Conservation (phyloP, 2,888 invertebrate genomes). For the Odontothrips loti region DNA sequence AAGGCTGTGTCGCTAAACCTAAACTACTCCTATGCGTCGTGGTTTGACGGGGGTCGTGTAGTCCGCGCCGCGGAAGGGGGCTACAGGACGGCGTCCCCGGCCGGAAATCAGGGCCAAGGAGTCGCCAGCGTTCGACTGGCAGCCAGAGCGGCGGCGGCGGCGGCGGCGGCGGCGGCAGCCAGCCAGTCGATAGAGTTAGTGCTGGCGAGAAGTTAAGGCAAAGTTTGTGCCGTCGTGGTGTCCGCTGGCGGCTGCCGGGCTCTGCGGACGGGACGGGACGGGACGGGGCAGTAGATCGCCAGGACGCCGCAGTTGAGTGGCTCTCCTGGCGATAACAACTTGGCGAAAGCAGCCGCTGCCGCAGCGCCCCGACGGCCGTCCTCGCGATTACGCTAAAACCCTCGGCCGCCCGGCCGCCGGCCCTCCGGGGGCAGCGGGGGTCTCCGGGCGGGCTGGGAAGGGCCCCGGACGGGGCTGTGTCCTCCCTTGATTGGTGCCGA, state of each 20-base stretch:
- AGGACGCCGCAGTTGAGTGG: too few species aligned
- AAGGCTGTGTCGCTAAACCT: too few species aligned
- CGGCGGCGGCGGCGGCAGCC: neutral
- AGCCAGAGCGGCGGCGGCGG: neutral
- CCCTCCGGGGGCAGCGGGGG: neutral
- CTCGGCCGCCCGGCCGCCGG: neutral
- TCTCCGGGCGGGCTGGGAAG: too few species aligned
- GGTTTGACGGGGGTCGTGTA: too few species aligned
- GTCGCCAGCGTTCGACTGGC: neutral
- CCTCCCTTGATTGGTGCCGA: slow-evolving; percentile 10
- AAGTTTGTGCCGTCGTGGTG: slow-evolving; percentile 8
- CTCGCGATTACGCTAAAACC: slow-evolving; percentile 10
- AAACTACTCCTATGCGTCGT: too few species aligned
- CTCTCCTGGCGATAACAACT: neutral
- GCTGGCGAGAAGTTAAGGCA: slow-evolving; percentile 5
- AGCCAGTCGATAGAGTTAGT: neutral
- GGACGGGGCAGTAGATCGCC: neutral
- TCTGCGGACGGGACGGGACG: neutral
- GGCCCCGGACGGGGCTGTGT: neutral
- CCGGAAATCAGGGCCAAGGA: too few species aligned
- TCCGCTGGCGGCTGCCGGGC: neutral
- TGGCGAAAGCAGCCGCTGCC: neutral
- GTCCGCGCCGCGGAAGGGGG: too few species aligned
- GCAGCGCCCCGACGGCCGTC: neutral
- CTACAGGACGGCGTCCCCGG: too few species aligned